A percentile compares a stretch with the other conserved stretches of the same genome.
These are phyloP conservation scores for Geopemphigus sp. DNA, from an alignment of 1,140 invertebrate species.

Conservation along the genomic window DNA sequence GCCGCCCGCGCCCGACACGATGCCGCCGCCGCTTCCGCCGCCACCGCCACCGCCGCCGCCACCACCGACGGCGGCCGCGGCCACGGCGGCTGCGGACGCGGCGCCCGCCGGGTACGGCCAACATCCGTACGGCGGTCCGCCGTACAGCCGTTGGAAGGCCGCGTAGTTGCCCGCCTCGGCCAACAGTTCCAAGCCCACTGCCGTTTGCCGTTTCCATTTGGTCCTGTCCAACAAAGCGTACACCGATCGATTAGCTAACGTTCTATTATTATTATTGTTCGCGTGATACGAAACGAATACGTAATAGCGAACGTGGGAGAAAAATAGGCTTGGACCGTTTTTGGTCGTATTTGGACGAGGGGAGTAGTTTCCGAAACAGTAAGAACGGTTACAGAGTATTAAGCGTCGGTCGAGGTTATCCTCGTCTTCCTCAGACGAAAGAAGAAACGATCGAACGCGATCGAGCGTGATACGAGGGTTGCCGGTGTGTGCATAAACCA, in stretches of 20 bases:
- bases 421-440: too few relatives aligned
- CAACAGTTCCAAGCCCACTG: conserved; percentile 91
- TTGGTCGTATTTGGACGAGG: too few relatives aligned
- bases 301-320: too few relatives aligned
- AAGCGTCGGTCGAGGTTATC: too few relatives aligned
- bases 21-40: conserved; percentile 54
- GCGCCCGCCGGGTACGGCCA: conserved; percentile 57
- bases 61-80: conserved; percentile 47
- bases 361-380: too few relatives aligned
- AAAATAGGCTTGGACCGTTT: too few relatives aligned
- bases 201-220: conserved; percentile 99
- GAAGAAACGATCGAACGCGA: too few relatives aligned
- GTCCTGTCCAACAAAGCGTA: conserved; percentile 73
- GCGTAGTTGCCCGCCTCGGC: conserved; percentile 96
- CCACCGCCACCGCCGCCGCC: conserved; percentile 53
- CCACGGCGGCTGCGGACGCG: background rate
- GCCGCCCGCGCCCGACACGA: conserved; percentile 55
- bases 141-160: conserved; percentile 90
- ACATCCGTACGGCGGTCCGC: conserved; percentile 68
- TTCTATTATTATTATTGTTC: too few relatives aligned
- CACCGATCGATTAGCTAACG: background rate
- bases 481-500: too few relatives aligned
- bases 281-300: too few relatives aligned
- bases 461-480: too few relatives aligned
- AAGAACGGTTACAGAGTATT: too few relatives aligned